Conservation (phyloP, 64 coral and sea anemone genomes). For the Anthopleura sola region DNA sequence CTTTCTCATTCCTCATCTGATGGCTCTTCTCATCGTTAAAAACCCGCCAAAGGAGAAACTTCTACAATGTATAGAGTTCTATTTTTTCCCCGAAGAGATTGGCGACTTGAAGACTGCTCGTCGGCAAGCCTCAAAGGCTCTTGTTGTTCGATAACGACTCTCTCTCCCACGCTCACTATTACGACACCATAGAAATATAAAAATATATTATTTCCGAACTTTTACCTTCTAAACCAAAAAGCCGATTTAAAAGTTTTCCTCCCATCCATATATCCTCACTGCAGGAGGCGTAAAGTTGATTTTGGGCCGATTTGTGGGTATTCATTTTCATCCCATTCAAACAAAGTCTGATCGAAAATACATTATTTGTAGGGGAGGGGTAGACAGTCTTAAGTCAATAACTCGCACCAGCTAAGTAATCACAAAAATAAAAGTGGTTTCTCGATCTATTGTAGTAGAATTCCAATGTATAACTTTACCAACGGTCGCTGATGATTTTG, state of each 20-base stretch:
- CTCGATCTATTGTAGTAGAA: neutral
- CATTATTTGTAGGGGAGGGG: neutral
- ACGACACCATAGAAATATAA: neutral
- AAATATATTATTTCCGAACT: neutral
- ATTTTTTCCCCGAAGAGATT: neutral
- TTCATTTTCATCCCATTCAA: neutral
- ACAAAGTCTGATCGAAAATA: neutral
- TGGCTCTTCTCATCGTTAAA: neutral
- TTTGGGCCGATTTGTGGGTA: neutral
- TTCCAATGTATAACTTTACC: neutral
- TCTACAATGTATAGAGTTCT: neutral
- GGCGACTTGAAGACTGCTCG: neutral
- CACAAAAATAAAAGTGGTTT: neutral
- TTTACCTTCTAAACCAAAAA: neutral
- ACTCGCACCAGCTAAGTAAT: neutral
- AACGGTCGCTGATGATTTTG: neutral
- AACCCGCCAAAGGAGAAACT: neutral
- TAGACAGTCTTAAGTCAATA: neutral
- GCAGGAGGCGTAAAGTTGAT: neutral
- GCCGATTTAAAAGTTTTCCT: neutral
- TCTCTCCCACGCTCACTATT: conserved; percentile 5
- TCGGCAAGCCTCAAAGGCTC: neutral
- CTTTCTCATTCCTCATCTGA: neutral
- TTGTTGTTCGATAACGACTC: neutral
- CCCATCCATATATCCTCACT: neutral